Evolutionary conservation across 2,888 invertebrate species (phyloP).

Genomic region (Chydorus sphaericus): DNA sequence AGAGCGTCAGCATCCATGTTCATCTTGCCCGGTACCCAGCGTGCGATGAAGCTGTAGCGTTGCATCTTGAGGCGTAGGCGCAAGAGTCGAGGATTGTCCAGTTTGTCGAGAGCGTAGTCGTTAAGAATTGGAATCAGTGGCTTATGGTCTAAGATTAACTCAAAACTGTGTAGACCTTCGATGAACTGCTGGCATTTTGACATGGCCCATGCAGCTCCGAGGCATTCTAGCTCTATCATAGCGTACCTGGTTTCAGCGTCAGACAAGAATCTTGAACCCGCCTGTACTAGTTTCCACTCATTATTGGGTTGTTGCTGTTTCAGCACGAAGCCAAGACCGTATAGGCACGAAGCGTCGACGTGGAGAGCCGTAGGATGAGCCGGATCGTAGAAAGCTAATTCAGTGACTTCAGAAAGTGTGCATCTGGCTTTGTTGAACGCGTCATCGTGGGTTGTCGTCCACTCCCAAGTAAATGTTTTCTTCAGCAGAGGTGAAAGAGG

Average conservation of each 20-base stretch:
- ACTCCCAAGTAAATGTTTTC: background rate
- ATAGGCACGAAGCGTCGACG: constrained; percentile 9
- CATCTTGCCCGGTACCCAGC: constrained; percentile 3
- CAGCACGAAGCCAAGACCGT: constrained; percentile 11
- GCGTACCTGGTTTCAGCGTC: constrained; percentile 2
- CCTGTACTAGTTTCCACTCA: background rate
- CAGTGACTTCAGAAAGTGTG: background rate
- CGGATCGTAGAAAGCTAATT: constrained; percentile 9
- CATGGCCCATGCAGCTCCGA: background rate
- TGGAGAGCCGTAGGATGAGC: background rate
- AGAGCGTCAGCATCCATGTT: constrained; percentile 12
- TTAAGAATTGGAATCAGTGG: constrained; percentile 2
- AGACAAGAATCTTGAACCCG: background rate
- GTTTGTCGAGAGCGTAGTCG: background rate
- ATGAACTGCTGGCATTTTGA: background rate
- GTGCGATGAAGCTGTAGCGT: constrained; percentile 4
- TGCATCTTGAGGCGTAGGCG: constrained; percentile 9
- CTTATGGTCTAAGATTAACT: background rate
- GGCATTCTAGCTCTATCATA: constrained; percentile 6
- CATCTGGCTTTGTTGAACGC: background rate
- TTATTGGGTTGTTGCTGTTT: background rate
- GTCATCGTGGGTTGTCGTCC: background rate
- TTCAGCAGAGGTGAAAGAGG: constrained; percentile 6
- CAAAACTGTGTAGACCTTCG: background rate
- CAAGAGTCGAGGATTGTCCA: constrained; percentile 9